These are phyloP conservation scores for Euzetes globulus DNA, from an alignment of 2,888 invertebrate genomes.

Conservation along the genomic window DNA sequence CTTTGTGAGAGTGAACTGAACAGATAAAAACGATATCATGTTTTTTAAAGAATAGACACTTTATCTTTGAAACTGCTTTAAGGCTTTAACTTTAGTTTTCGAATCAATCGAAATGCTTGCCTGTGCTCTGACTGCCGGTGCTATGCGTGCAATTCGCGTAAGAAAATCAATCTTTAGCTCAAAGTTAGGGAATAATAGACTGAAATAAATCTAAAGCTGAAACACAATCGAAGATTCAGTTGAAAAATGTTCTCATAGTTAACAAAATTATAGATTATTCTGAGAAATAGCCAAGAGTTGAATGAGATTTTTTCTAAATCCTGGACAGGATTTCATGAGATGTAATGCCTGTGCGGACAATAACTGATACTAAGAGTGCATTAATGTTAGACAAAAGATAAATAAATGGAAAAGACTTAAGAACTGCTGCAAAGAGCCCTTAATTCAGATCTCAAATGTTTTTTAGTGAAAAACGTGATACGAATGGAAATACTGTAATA, in stretches of 20 bases:
- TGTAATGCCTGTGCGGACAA: background rate
- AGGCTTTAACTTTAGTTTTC: background rate
- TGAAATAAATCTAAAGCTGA: background rate
- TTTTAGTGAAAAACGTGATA: too few relatives aligned
- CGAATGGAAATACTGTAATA: too few relatives aligned
- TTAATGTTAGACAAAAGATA: too few relatives aligned
- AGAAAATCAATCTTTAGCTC: background rate
- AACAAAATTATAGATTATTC: background rate
- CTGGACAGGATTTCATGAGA: background rate
- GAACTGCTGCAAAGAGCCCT: too few relatives aligned
- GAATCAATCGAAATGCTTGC: background rate
- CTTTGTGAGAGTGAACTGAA: background rate
- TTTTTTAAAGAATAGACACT: slow-evolving; percentile 1
- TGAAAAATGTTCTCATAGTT: background rate
- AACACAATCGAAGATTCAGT: background rate
- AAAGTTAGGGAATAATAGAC: background rate
- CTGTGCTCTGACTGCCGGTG: background rate
- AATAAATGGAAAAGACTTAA: too few relatives aligned
- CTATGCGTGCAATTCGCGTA: background rate
- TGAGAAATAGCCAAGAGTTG: background rate
- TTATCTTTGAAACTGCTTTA: background rate
- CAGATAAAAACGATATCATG: background rate
- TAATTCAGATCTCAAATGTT: too few relatives aligned
- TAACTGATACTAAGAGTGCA: too few relatives aligned
- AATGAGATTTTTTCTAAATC: background rate